A percentile compares a stretch with the other conserved stretches of the same genome.
These are phyloP conservation scores for Syngnathus floridae DNA, from an alignment of 2,113 vertebrate genomes.

Conservation along the genomic window DNA sequence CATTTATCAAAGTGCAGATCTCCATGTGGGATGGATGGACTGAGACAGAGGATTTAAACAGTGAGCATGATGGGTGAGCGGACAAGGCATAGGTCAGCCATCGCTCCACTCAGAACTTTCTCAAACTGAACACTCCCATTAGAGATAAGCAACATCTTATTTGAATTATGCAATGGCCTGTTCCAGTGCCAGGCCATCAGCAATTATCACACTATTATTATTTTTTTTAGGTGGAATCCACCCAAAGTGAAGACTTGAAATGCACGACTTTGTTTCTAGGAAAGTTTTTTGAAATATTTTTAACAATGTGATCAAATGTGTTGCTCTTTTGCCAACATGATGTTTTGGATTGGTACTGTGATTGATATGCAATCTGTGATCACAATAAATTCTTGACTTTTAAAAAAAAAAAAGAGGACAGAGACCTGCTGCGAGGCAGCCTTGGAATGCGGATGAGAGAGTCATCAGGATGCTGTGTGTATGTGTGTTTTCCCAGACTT, in stretches of 20 bases:
- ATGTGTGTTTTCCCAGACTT: slow-evolving; percentile 53
- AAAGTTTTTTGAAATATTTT: neutral
- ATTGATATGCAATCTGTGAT: neutral
- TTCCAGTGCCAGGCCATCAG: neutral
- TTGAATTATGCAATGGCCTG: neutral
- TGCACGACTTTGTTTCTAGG: neutral
- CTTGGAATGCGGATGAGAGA: slow-evolving; percentile 42
- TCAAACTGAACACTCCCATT: slow-evolving; percentile 1
- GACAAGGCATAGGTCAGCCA: slow-evolving; percentile 41
- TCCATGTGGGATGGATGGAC: slow-evolving; percentile 29
- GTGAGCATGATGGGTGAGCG: slow-evolving; percentile 44
- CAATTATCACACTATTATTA: neutral
- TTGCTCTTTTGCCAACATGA: too few relatives aligned
- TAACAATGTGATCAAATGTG: neutral
- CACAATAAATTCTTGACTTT: slow-evolving; percentile 31
- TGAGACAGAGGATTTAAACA: slow-evolving; percentile 31
- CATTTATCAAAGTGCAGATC: slow-evolving; percentile 59
- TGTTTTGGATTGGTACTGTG: neutral
- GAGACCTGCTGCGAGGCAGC: slow-evolving; percentile 20
- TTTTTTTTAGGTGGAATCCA: neutral
- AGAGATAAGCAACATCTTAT: slow-evolving; percentile 1
- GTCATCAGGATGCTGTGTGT: slow-evolving; percentile 23
- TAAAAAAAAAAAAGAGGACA: slow-evolving; percentile 20
- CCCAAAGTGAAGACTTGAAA: neutral
- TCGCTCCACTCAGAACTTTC: slow-evolving; percentile 12